phyloP scores from a whole-genome alignment of 1,140 invertebrate species.

The Akabosia matsudoensis region DNA sequence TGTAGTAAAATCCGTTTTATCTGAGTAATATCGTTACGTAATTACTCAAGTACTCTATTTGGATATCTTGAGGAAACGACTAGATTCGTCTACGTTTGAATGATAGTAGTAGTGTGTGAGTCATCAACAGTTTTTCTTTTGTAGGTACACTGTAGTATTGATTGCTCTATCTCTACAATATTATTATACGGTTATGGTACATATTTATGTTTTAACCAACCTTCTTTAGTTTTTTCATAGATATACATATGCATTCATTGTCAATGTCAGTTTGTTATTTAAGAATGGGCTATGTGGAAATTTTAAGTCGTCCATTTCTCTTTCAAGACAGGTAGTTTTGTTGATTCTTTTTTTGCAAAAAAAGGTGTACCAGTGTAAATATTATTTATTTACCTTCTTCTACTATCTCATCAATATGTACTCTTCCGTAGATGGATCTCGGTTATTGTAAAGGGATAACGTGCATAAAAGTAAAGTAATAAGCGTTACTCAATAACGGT shows the following conservation, averaged over 20 bases:
- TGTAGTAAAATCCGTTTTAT: no score
- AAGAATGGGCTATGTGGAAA: not conserved
- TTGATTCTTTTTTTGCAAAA: no score
- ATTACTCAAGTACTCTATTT: no score
- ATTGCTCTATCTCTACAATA: not conserved
- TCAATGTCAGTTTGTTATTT: not conserved
- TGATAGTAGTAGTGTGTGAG: conserved; percentile 2
- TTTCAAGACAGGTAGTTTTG: not conserved
- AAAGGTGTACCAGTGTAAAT: no score
- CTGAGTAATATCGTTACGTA: not conserved
- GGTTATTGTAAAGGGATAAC: no score
- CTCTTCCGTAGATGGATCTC: no score
- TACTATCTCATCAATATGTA: no score
- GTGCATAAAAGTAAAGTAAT: no score
- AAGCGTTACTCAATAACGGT: not conserved
- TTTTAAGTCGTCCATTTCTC: not conserved
- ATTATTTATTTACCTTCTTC: no score
- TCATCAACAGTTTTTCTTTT: not conserved
- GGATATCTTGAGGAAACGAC: conserved; percentile 19
- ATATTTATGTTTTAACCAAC: no score
- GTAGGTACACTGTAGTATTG: conserved; percentile 9
- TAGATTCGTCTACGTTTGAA: conserved; percentile 12
- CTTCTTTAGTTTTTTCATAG: no score
- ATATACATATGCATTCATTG: not conserved
- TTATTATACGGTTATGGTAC: not conserved